phyloP scores from a whole-genome alignment of 2,888 invertebrate genomes.

The Catocala fraxini region DNA sequence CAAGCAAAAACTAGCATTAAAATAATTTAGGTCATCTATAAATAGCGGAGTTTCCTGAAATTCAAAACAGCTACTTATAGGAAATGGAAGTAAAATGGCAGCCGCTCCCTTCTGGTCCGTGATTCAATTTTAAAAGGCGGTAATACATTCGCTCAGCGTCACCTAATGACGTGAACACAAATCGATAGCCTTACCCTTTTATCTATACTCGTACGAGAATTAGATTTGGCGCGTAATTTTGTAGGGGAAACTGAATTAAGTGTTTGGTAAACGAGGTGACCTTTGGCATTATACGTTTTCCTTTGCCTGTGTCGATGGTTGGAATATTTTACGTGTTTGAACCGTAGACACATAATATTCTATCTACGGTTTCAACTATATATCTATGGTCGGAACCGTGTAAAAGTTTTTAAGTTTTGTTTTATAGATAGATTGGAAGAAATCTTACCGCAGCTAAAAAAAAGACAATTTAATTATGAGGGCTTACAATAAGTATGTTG shows the following conservation, averaged over 20 bases:
- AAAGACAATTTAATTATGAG: too few species aligned
- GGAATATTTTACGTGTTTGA: too few species aligned
- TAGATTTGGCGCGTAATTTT: constrained; percentile 9
- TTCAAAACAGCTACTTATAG: background rate
- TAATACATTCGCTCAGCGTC: constrained; percentile 1
- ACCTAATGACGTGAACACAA: constrained; percentile 25
- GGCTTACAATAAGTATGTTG: too few species aligned
- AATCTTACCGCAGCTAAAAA: too few species aligned
- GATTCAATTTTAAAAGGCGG: constrained; percentile 25
- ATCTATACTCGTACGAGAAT: background rate
- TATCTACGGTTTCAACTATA: too few species aligned
- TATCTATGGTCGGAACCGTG: too few species aligned
- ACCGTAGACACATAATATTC: too few species aligned
- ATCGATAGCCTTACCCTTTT: constrained; percentile 25
- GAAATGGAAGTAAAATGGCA: background rate
- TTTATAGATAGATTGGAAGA: too few species aligned
- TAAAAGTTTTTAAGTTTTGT: too few species aligned
- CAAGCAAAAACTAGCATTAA: too few species aligned
- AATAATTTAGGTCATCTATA: too few species aligned
- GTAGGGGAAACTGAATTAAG: background rate
- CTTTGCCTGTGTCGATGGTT: background rate
- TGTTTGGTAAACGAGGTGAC: background rate
- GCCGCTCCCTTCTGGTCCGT: constrained; percentile 13
- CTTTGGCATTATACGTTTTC: background rate
- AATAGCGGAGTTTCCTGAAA: background rate